Conservation (phyloP, 2,888 invertebrate genomes). For the Anthophora plumipes region DNA sequence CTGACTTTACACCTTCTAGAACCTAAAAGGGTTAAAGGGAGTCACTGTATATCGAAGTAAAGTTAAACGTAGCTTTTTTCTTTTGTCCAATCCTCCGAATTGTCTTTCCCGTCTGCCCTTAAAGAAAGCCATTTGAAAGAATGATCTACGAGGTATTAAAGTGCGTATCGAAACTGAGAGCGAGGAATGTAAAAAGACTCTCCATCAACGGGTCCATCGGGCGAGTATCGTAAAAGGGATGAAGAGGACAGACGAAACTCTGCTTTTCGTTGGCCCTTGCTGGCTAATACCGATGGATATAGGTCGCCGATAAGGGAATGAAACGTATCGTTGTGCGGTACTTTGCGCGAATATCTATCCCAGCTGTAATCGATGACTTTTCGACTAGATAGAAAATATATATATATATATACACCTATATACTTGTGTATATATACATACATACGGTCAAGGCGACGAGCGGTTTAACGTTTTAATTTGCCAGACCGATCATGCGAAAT, state of each 20-base stretch:
- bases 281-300: slow-evolving; percentile 50
- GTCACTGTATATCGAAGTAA: too few species aligned
- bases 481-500: background rate
- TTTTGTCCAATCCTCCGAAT: background rate
- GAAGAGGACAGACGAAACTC: slow-evolving; percentile 23
- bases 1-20: too few species aligned
- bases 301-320: slow-evolving; percentile 51
- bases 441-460: too few species aligned
- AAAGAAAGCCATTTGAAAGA: slow-evolving; percentile 16
- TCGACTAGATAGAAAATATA: background rate
- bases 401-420: too few species aligned
- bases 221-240: slow-evolving; percentile 44
- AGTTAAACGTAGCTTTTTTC: background rate
- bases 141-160: slow-evolving; percentile 52
- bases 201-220: slow-evolving; percentile 27
- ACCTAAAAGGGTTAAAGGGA: too few species aligned
- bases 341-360: slow-evolving; percentile 3
- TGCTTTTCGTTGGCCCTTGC: slow-evolving; percentile 33
- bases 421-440: too few species aligned
- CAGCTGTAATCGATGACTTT: background rate
- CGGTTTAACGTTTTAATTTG: background rate
- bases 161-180: slow-evolving; percentile 38
- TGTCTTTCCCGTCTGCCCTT: slow-evolving; percentile 12
- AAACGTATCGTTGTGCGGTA: slow-evolving; percentile 7
- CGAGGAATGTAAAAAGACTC: slow-evolving; percentile 43